Conservation (phyloP, 2,113 vertebrate species). For the Corythaixoides concolor region DNA sequence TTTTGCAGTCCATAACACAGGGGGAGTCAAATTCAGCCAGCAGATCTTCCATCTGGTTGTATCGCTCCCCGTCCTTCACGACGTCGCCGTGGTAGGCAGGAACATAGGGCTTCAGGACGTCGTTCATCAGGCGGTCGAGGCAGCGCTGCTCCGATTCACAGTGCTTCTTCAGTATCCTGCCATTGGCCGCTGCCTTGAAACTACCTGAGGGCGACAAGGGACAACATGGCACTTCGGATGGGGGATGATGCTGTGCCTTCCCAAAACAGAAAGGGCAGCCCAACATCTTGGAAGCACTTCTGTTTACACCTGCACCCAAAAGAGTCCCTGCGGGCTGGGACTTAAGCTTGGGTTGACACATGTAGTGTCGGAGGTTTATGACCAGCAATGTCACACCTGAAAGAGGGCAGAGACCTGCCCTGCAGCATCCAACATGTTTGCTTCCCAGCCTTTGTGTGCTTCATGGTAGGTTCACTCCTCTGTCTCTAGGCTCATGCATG, state of each 20-base stretch:
- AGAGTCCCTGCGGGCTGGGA: background rate
- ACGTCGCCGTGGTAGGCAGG: constrained; percentile 94
- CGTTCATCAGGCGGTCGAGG: constrained; percentile 89
- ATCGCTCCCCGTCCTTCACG: constrained; percentile 93
- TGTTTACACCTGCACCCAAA: background rate
- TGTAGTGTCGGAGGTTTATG: background rate
- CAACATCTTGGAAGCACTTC: background rate
- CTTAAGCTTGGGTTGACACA: background rate
- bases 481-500: background rate
- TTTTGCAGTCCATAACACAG: constrained; percentile 99
- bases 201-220: constrained; percentile 80
- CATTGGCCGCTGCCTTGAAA: constrained; percentile 94
- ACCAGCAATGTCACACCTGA: background rate
- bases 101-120: constrained; percentile 88
- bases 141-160: constrained; percentile 97
- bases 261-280: background rate
- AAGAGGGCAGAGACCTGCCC: background rate
- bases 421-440: background rate
- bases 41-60: constrained; percentile 99
- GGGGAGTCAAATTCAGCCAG: constrained; percentile 94
- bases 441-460: background rate
- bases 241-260: background rate
- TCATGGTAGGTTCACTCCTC: fast-evolving
- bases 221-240: background rate
- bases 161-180: constrained; percentile 96